Evolutionary conservation across 2,797 vertebrate species (phyloP), one percentile per base, ranked within the genome.

Genomic region (Hemibagrus guttatus): DNA sequence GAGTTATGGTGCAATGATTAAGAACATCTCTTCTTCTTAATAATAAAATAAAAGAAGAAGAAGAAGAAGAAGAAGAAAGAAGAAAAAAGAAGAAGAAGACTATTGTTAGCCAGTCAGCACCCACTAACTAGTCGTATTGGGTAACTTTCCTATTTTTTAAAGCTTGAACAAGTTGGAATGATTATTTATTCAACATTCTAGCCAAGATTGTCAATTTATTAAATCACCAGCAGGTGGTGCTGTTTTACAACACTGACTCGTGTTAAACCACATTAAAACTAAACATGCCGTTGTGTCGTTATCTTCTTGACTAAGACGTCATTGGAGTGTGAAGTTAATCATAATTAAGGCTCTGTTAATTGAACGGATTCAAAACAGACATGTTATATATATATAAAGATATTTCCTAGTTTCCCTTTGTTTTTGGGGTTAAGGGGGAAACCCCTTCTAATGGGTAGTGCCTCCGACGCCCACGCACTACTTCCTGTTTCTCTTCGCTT

Each of bases 401-500:
- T 23, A 26, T 59, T 6, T 68, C 11, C 3, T 31, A 11, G 61
- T 82, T 31, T 12, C 7, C n/a, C n/a, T n/a, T n/a, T n/a, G n/a
- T n/a, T n/a, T n/a, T n/a, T n/a, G n/a, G n/a, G n/a, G n/a, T n/a
- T n/a, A n/a, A n/a, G n/a, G n/a, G n/a, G n/a, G n/a, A n/a, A n/a
- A n/a, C n/a, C n/a, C n/a, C n/a, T n/a, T n/a, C n/a, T n/a, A n/a
- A n/a, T n/a, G n/a, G n/a, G n/a, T 31, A 49, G 66, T 61, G 52
- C 56, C 23, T 61, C 42, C 23, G 54, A 87, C 68, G 19, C 81
- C 88, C 66, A 59, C 85, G 76, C 85, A 71, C 83, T 54, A 31
- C 85, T 89, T 90, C 89, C 89, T 90, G 89, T 89, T 90, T 85
- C 88, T 88, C 54, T 85, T 28, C 78, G 56, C 71, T 88, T 89